Base-by-base conservation (phyloP, 2,888 invertebrate genomes). In the Neoaliturus tenellus region DNA sequence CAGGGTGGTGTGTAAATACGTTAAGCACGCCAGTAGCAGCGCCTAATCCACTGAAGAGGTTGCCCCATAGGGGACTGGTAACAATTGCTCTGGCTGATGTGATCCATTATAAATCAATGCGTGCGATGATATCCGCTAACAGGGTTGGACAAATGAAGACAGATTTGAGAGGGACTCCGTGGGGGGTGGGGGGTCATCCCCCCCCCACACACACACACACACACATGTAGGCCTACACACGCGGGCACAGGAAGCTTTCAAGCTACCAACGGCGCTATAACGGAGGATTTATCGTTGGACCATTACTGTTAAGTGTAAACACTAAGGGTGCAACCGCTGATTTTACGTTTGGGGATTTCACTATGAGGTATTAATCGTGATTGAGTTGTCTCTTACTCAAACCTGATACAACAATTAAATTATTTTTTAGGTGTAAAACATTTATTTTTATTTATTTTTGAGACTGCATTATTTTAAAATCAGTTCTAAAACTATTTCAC, bases 121-220 rank as follows among this genome's bases (percentile, higher is more conserved):
- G 48, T 17, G 20, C 48, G 78, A 55, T 78, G 78, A 55, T 78
- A 78, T 78, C 78, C 35, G 55, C 55, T 78, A 78, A 78, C 78
- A 78, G 78, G 55, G 78, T 78, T 48, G 78, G 78, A 78, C 78
- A 78, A 78, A 78, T 78, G 78, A 78, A 78, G 78, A 78, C 78
- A 35, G 78, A 78, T 78, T 48, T 35, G 78, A 17, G 78, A 35
- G 55, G 23, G 8, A 33, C 78, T 33, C 33, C 8, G 55, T n/a
- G 55, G 78, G 55, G 78, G 51, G 78, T 31, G 28, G 78, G 14
- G 78, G 55, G 28, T 6, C 10, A 44, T 1, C 0, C 20, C 3
- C 35, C 44, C 41, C 44, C 44, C 28, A 14, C 44, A 28, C 73
- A 48, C 73, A 75, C 73, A 44, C 44, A 5, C 69, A 69, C 69